Conservation (phyloP, 2,797 vertebrate genomes). For the Anas acuta region DNA sequence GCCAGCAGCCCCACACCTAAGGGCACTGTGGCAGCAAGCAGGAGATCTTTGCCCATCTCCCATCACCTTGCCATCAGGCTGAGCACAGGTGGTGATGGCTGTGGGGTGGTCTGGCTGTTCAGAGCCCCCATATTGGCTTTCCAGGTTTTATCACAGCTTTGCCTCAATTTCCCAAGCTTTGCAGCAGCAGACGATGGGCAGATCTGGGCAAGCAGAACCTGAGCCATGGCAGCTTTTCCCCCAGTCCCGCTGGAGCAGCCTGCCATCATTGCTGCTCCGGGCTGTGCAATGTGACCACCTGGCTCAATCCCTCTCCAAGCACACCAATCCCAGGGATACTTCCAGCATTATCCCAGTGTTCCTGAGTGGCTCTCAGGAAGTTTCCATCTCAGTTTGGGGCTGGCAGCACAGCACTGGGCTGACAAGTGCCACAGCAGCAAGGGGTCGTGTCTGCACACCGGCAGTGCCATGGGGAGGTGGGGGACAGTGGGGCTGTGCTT, state of each 20-base stretch:
- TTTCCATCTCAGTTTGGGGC: not conserved
- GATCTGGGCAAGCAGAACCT: not conserved
- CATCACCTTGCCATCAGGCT: not conserved
- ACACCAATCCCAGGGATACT: not conserved
- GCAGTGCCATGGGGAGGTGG: rapidly evolving
- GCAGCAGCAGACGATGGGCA: not conserved
- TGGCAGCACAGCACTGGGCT: not conserved
- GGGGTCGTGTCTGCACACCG: rapidly evolving
- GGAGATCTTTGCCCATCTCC: not conserved
- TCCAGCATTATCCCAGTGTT: not conserved
- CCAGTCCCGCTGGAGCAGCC: not conserved
- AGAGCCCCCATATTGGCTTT: not conserved
- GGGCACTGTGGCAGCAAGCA: no score
- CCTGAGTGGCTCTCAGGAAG: not conserved
- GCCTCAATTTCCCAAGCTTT: not conserved
- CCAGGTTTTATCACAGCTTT: not conserved
- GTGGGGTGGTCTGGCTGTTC: not conserved
- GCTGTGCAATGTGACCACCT: not conserved
- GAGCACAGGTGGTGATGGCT: not conserved
- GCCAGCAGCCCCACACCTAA: not conserved
- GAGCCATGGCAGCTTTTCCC: not conserved
- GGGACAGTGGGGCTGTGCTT: not conserved
- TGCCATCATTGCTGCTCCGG: not conserved
- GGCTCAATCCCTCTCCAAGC: not conserved
- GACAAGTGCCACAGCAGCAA: rapidly evolving